Evolutionary conservation across 2,797 vertebrate genomes (phyloP).

Genomic region (Hyperoplus lanceolatus): DNA sequence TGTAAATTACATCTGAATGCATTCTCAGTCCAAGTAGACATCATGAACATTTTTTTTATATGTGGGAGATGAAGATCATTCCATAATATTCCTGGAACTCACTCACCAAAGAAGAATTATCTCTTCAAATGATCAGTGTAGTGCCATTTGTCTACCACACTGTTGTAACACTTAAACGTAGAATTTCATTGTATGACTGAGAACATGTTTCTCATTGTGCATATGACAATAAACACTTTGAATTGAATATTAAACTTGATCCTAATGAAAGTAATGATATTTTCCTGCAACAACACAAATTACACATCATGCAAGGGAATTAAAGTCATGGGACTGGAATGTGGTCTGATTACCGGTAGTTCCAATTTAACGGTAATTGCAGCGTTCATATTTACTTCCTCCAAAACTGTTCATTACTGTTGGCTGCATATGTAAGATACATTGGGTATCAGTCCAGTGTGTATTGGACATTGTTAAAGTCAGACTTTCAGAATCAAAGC

Average conservation of each 20-base stretch:
- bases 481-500: constrained; percentile 37
- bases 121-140: constrained; percentile 41
- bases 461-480: constrained; percentile 18
- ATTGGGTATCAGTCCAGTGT: constrained; percentile 20
- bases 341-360: constrained; percentile 33
- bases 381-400: constrained; percentile 59
- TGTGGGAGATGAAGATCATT: constrained; percentile 26
- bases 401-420: constrained; percentile 48
- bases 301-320: constrained; percentile 39
- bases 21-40: constrained; percentile 36
- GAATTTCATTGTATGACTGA: no score
- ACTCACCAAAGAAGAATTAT: constrained; percentile 35
- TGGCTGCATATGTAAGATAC: constrained; percentile 53
- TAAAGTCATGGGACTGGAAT: constrained; percentile 30
- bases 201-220: no score
- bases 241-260: constrained; percentile 23
- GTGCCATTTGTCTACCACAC: constrained; percentile 30
- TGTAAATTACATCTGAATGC: constrained; percentile 2
- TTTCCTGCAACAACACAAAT: constrained; percentile 40
- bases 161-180: constrained; percentile 8
- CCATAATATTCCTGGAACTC: constrained; percentile 16
- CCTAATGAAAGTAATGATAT: constrained; percentile 26
- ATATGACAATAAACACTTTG: no score
- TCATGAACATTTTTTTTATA: constrained; percentile 34
- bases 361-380: constrained; percentile 54